Percentiles rank a stretch among this genome's conserved stretches.
Evolutionary conservation across 2,113 vertebrate species (phyloP).

Genomic region (Thamnophis sirtalis): DNA sequence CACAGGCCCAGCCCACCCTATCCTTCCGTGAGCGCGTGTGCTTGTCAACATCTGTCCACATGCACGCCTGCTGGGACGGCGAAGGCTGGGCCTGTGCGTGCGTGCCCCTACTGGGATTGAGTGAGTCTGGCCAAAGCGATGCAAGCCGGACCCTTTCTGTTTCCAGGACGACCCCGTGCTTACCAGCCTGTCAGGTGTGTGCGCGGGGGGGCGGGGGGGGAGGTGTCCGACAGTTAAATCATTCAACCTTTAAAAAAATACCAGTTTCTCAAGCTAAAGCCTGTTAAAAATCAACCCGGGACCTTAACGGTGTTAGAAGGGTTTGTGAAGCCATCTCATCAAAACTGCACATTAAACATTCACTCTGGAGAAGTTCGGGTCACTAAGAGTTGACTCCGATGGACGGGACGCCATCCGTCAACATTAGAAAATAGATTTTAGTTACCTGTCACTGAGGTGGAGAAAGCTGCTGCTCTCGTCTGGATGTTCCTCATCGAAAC

Average conservation of each 20-base stretch:
- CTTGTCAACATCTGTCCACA: too few relatives aligned
- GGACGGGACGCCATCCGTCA: not conserved
- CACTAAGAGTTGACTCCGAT: not conserved
- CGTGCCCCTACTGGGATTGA: too few relatives aligned
- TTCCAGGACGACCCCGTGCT: too few relatives aligned
- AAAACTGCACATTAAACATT: not conserved
- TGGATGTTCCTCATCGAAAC: constrained; percentile 93
- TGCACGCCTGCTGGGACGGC: too few relatives aligned
- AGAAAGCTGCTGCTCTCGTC: constrained; percentile 98
- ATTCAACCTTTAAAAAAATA: not conserved
- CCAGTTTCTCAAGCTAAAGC: not conserved
- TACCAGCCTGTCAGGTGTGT: too few relatives aligned
- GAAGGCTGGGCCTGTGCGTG: too few relatives aligned
- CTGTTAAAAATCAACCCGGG: constrained; percentile 1
- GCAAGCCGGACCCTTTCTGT: too few relatives aligned
- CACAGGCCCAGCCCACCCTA: too few relatives aligned
- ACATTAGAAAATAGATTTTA: not conserved
- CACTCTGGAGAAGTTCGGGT: not conserved
- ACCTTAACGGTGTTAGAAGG: not conserved
- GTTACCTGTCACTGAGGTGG: constrained; percentile 96
- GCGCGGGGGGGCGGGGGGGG: too few relatives aligned
- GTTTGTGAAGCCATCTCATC: not conserved
- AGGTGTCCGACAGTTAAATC: not conserved
- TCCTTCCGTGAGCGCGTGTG: fast-evolving
- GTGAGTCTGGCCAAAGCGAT: too few relatives aligned